A percentile compares a stretch with the other conserved stretches of the same genome.
Conservation (phyloP, 2,113 vertebrate genomes). For the Embiotoca jacksoni region DNA sequence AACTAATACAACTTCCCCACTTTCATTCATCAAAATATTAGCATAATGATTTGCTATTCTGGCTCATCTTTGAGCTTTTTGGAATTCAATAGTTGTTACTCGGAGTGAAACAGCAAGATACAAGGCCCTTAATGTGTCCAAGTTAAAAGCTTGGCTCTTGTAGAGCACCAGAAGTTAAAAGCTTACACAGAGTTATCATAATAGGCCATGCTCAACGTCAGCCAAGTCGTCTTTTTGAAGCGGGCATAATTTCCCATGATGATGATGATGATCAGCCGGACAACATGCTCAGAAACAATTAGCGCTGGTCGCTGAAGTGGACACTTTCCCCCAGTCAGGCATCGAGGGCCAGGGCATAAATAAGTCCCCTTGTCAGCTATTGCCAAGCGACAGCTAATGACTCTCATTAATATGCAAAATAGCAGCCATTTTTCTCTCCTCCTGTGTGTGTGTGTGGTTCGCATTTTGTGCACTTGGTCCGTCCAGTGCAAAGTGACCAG, state of each 20-base stretch:
- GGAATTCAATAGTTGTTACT: constrained; percentile 67
- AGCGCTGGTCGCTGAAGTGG: constrained; percentile 80
- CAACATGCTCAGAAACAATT: constrained; percentile 89
- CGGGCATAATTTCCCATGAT: constrained; percentile 80
- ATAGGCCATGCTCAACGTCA: constrained; percentile 75
- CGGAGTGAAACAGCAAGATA: constrained; percentile 57
- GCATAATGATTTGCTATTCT: constrained; percentile 55
- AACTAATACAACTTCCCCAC: neutral
- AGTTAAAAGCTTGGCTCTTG: constrained; percentile 77
- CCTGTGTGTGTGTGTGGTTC: constrained; percentile 55
- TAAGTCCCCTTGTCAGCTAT: constrained; percentile 86
- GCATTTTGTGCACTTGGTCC: constrained; percentile 77
- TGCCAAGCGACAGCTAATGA: constrained; percentile 87
- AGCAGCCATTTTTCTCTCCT: constrained; percentile 80
- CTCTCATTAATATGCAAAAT: constrained; percentile 90
- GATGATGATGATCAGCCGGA: constrained; percentile 82
- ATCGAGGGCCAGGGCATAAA: constrained; percentile 82
- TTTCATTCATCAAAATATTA: constrained; percentile 55
- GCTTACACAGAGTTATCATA: constrained; percentile 80
- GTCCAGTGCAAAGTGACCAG: constrained; percentile 86
- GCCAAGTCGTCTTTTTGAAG: constrained; percentile 77
- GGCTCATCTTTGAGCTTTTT: constrained; percentile 56
- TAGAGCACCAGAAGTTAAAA: constrained; percentile 80
- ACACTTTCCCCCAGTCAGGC: constrained; percentile 82
- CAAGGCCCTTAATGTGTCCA: constrained; percentile 66